These are phyloP conservation scores for Tromatobia lineatoria DNA, from an alignment of 2,888 invertebrate species.

Conservation along the genomic window DNA sequence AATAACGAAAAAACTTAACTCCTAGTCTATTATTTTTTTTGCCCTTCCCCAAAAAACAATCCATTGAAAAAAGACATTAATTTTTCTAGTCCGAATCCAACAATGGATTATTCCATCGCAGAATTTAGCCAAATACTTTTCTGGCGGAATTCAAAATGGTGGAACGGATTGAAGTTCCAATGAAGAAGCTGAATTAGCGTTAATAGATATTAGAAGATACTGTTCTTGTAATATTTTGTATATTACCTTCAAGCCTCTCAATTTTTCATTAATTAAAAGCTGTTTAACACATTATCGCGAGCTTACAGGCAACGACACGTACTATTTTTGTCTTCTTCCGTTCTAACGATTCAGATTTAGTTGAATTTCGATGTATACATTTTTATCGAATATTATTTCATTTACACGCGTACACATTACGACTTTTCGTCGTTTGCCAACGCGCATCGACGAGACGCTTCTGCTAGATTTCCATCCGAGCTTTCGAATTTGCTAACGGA, in stretches of 20 bases:
- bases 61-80: not conserved
- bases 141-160: not conserved
- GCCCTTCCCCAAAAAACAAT: not conserved
- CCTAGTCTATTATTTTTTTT: not conserved
- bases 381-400: no score
- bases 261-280: no score
- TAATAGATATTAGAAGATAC: no score
- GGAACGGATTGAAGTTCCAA: not conserved
- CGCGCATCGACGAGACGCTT: slow-evolving; percentile 34
- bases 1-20: not conserved
- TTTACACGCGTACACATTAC: slow-evolving; percentile 13
- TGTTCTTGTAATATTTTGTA: no score
- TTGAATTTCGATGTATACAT: no score
- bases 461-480: slow-evolving; percentile 21
- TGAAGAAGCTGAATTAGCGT: not conserved
- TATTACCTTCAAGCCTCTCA: no score
- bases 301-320: no score
- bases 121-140: not conserved
- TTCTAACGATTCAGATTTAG: no score
- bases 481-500: slow-evolving; percentile 25
- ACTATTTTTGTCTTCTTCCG: no score
- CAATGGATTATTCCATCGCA: not conserved
- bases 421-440: not conserved
- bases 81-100: not conserved
- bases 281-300: no score